Base-by-base conservation (phyloP, 2,113 vertebrate genomes). In the Boleophthalmus pectinirostris region DNA sequence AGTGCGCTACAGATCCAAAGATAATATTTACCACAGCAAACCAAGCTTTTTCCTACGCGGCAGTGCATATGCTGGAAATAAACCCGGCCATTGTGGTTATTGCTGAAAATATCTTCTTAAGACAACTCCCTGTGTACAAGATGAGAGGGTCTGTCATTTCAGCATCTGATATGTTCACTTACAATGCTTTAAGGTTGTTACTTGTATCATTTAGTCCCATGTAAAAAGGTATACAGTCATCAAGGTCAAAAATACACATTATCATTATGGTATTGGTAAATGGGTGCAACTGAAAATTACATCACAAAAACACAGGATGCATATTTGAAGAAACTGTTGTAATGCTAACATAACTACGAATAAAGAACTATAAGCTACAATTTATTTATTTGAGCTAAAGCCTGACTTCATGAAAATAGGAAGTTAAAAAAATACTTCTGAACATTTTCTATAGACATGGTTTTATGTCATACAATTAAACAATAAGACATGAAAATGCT, bases 1-100 rank as follows among this genome's bases (percentile, higher is more conserved):
- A 25, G 49, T n/a, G 35, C 45, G 60, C 67, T 69, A 49, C 7
- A 5, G 72, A 38, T 49, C 61, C 60, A 77, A 83, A 61, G 60
- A 78, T 86, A 81, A 87, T 77, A 83, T 82, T 82, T 69, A 75
- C 77, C 78, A 69, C 73, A 69, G 13, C 23, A 13, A 58, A 61
- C 65, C 75, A 49, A 68, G 58, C 49, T 53, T 75, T 79, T 77
- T 54, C 85, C 69, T 74, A 72, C 85, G 66, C 76, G 74, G 45
- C 61, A 38, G 21, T 35, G 70, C 38, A 56, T 82, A 68, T 18
- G 63, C 79, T 72, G 68, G 69, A 87, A 86, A 84, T 82, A 85
- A 63, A 89, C 83, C 78, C 65, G 64, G 68, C 70, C 76, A 86
- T 87, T 83, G 83, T 85, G 84, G 88, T 85, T 87, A 87, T 82